These are phyloP conservation scores for Cerastoderma edule DNA, from an alignment of 2,888 invertebrate species.

Conservation along the genomic window DNA sequence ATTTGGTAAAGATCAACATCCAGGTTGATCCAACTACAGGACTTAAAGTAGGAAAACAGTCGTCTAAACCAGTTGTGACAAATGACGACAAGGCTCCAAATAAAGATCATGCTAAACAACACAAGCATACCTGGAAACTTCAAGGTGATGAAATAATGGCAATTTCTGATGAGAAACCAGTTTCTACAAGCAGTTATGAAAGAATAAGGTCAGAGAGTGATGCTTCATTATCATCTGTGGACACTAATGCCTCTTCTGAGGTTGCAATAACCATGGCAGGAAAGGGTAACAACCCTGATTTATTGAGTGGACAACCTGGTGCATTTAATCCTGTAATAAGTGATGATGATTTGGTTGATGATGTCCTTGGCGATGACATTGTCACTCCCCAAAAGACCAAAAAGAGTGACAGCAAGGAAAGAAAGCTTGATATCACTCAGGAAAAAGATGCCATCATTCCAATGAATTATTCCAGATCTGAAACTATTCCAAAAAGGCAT, in stretches of 20 bases:
- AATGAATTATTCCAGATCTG: constrained; percentile 12
- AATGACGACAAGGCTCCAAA: background rate
- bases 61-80: constrained; percentile 24
- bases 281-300: constrained; percentile 9
- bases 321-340: constrained; percentile 25
- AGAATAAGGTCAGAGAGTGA: constrained; percentile 34
- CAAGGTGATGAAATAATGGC: constrained; percentile 42
- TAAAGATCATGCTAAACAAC: constrained; percentile 2
- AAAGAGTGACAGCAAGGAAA: background rate
- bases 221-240: constrained; percentile 35
- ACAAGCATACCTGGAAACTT: constrained; percentile 56
- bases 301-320: constrained; percentile 18
- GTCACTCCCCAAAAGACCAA: background rate
- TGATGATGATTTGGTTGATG: constrained; percentile 33
- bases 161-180: constrained; percentile 43
- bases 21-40: constrained; percentile 47
- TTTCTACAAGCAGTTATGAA: constrained; percentile 23
- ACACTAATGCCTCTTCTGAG: constrained; percentile 38
- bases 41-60: constrained; percentile 40
- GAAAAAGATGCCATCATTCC: constrained; percentile 26
- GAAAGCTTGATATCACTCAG: background rate
- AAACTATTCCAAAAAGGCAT: background rate
- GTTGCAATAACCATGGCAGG: constrained; percentile 24
- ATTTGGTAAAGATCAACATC: constrained; percentile 50
- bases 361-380: constrained; percentile 13